Conservation (phyloP, 2,888 invertebrate genomes). For the Yponomeuta malinellus region DNA sequence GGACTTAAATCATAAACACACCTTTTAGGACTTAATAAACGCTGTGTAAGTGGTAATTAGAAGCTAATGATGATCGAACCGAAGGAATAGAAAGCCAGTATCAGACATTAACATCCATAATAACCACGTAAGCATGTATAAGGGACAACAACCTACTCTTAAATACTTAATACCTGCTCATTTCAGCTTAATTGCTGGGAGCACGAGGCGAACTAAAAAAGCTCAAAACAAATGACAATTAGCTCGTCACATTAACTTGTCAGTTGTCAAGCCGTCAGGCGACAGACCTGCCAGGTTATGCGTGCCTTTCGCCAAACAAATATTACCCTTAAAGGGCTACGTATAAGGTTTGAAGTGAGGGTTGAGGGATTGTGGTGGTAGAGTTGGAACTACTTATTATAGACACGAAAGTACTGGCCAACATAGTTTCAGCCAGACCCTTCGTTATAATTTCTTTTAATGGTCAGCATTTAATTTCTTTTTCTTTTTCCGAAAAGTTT, state of each 20-base stretch:
- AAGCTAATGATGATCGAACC: not conserved
- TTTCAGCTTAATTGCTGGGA: not conserved
- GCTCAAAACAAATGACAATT: not conserved
- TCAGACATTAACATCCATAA: not conserved
- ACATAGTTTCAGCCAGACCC: not conserved
- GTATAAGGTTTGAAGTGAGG: not conserved
- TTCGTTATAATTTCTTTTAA: not conserved
- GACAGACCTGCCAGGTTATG: not conserved
- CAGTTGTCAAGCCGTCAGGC: conserved; percentile 7
- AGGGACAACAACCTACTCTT: not conserved
- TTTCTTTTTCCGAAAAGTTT: not conserved
- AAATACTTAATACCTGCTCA: not conserved
- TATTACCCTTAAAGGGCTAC: not conserved
- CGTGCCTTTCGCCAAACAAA: not conserved
- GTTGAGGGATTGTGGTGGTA: not conserved
- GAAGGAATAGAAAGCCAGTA: not conserved
- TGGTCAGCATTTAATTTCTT: not conserved
- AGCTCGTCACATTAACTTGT: conserved; percentile 8
- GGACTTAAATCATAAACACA: not conserved
- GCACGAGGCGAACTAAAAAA: not conserved
- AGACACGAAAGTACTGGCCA: not conserved
- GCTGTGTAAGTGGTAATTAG: not conserved
- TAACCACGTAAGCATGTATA: not conserved
- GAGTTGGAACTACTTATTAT: conserved; percentile 1
- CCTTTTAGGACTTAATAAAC: not conserved